Evolutionary conservation across 2,888 invertebrate genomes (phyloP).

Genomic region (Coremacera marginata): DNA sequence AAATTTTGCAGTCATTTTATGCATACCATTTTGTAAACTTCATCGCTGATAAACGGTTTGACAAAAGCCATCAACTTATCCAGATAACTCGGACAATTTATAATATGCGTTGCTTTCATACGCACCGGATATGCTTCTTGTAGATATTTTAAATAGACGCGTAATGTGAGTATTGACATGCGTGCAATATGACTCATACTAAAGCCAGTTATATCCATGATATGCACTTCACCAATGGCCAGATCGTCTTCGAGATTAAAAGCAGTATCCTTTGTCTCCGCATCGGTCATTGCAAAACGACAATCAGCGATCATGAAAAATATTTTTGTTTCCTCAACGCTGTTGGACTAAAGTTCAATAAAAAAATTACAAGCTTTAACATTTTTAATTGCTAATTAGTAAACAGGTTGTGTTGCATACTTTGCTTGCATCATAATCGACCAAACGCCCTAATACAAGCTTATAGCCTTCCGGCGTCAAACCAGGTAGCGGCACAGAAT

Average conservation of each 20-base stretch:
- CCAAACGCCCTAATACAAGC: slow-evolving; percentile 55
- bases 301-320: slow-evolving; percentile 59
- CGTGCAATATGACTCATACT: slow-evolving; percentile 74
- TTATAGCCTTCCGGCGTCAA: slow-evolving; percentile 60
- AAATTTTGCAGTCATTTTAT: not conserved
- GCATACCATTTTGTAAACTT: slow-evolving; percentile 72
- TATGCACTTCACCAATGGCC: slow-evolving; percentile 75
- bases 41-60: slow-evolving; percentile 74
- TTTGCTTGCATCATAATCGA: slow-evolving; percentile 57
- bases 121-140: slow-evolving; percentile 79
- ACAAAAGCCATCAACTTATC: slow-evolving; percentile 74
- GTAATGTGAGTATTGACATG: slow-evolving; percentile 73
- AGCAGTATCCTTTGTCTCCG: slow-evolving; percentile 5
- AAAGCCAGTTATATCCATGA: slow-evolving; percentile 78
- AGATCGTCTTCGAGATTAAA: slow-evolving; percentile 53
- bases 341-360: slow-evolving; percentile 52
- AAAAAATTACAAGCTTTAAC: not conserved
- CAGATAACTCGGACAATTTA: slow-evolving; percentile 74
- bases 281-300: slow-evolving; percentile 53
- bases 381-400: not conserved
- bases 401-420: slow-evolving; percentile 42
- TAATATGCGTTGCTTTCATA: slow-evolving; percentile 76
- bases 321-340: slow-evolving; percentile 56
- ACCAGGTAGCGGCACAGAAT: slow-evolving; percentile 58
- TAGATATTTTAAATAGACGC: slow-evolving; percentile 76